Percentiles rank a stretch among this genome's conserved stretches.
Evolutionary conservation across 1,140 invertebrate species (phyloP).

Genomic region (Tetramorium simillimum): DNA sequence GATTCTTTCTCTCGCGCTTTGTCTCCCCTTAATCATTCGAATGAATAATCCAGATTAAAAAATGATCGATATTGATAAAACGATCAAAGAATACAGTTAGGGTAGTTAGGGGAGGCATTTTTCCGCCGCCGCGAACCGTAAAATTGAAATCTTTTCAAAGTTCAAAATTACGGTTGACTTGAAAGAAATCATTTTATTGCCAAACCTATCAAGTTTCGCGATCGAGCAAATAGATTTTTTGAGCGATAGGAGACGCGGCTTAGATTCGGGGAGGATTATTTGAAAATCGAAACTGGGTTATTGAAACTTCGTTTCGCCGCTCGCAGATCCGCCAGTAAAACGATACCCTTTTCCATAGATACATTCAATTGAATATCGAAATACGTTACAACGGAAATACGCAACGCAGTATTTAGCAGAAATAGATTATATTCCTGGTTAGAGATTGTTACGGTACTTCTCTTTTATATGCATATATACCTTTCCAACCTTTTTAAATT

Average conservation of each 20-base stretch:
- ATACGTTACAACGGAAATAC: constrained; percentile 58
- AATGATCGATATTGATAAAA: not conserved
- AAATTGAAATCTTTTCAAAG: constrained; percentile 38
- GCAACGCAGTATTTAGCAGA: constrained; percentile 45
- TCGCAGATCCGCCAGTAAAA: constrained; percentile 52
- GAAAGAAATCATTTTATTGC: constrained; percentile 56
- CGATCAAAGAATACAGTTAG: not conserved
- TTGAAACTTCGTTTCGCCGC: constrained; percentile 55
- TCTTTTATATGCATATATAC: not conserved
- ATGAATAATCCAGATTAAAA: not conserved
- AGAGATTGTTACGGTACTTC: constrained; percentile 4
- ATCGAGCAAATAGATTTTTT: constrained; percentile 58
- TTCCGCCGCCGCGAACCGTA: not conserved
- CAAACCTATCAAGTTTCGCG: constrained; percentile 45
- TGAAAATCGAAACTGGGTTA: constrained; percentile 62
- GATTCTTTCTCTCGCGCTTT: too few species aligned
- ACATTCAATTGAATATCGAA: constrained; percentile 60
- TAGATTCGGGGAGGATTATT: constrained; percentile 59
- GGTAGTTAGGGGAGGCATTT: not conserved
- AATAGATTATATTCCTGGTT: constrained; percentile 50
- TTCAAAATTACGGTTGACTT: constrained; percentile 36
- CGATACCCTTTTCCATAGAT: constrained; percentile 56
- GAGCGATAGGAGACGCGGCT: constrained; percentile 47
- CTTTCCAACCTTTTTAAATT: not conserved
- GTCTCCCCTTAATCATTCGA: not conserved